Evolutionary conservation across 2,888 invertebrate genomes (phyloP), one percentile per base, ranked within the genome.

Genomic region (Rhagophthalmus giganteus): DNA sequence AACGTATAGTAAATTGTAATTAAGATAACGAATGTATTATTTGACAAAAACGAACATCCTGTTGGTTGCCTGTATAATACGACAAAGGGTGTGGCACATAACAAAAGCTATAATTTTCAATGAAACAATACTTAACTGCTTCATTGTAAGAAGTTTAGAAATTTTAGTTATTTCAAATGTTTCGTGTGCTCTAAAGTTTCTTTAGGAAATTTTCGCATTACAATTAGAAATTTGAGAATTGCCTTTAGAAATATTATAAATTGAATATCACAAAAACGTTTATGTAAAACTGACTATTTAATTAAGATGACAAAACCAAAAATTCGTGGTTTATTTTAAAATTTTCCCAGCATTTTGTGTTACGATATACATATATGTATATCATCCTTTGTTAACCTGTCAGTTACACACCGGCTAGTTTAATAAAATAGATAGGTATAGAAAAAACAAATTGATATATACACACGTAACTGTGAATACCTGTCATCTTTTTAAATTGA

Each of bases 381-480:
- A 48, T 48, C 48, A 48, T 48, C 48, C 24, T 48, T 48, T 48
- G 34, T 48, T 15, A 40, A 27, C 14, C 48, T 48, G 48, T 48
- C 48, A 41, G 32, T 48, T 41, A 41, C 40, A 48, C 35, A 20
- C 34, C 34, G 39, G 32, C 8, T 10, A 33, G 20, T 28, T 41
- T 48, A 41, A 40, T 48, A 31, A 48, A n/a, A n/a, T n/a, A n/a
- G n/a, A n/a, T n/a, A n/a, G n/a, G n/a, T 48, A 33, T 41, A 48
- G 28, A 41, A 33, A 48, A 48, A 48, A 35, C 26, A 33, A 33
- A 38, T 38, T 32, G 39, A 46, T 46, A 46, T 25, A 46, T 37
- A 27, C 37, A 24, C 45, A 42, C 37, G 35, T 45, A 30, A 45
- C n/a, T n/a, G n/a, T n/a, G n/a, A n/a, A n/a, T n/a, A n/a, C n/a